phyloP scores from a whole-genome alignment of 2,113 vertebrate species.

The Paratilapia polleni region DNA sequence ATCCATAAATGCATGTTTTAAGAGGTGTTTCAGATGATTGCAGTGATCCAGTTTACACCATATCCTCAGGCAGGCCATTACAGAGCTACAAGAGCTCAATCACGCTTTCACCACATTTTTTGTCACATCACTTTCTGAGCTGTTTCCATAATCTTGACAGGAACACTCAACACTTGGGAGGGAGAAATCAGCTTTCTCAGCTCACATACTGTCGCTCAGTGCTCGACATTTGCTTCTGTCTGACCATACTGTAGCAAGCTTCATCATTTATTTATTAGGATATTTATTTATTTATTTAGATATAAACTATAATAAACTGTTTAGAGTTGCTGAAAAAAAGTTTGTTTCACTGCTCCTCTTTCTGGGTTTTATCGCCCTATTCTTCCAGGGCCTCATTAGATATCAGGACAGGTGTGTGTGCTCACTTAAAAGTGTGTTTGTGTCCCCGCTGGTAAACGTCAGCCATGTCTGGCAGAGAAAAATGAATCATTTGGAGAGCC shows the following conservation, averaged over 20 bases:
- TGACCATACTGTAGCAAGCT: background rate
- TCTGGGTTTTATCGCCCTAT: background rate
- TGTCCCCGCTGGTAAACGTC: conserved; percentile 3
- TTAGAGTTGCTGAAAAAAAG: background rate
- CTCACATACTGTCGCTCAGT: conserved; percentile 13
- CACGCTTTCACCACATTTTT: conserved; percentile 1
- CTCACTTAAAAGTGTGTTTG: background rate
- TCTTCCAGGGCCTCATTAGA: conserved; percentile 39
- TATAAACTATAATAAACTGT: background rate
- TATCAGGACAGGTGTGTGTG: conserved; percentile 31
- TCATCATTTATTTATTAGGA: background rate
- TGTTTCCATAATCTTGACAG: conserved; percentile 34
- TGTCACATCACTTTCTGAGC: conserved; percentile 18
- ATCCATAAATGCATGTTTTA: background rate
- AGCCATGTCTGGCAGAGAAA: conserved; percentile 34
- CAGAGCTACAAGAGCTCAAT: conserved; percentile 27
- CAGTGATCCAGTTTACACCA: background rate
- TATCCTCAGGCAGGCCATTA: conserved; percentile 9
- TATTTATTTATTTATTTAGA: background rate
- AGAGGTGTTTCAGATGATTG: background rate
- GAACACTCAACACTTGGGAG: conserved; percentile 29
- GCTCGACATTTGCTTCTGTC: background rate
- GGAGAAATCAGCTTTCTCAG: conserved; percentile 11
- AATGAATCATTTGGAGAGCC: conserved; percentile 43
- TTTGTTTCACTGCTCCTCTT: background rate